A percentile compares a stretch with the other conserved stretches of the same genome.
These are phyloP conservation scores for Molossus molossus DNA, from an alignment of 2,797 vertebrate genomes.

Conservation along the genomic window DNA sequence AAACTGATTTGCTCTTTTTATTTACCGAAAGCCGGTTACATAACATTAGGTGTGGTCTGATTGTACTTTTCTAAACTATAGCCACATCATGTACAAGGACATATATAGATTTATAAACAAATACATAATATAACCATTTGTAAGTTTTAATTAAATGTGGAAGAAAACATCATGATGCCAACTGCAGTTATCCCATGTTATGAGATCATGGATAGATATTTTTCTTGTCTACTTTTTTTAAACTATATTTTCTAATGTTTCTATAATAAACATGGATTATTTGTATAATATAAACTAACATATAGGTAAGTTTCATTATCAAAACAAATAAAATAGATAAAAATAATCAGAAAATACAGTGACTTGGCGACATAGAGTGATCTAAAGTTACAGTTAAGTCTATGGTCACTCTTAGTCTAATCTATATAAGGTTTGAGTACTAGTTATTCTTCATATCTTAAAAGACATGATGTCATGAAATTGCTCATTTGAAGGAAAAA, in stretches of 20 bases:
- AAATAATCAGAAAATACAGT: slow-evolving; percentile 42
- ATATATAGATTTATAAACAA: slow-evolving; percentile 8
- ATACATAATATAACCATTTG: neutral
- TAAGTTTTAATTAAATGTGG: neutral
- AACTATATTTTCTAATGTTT: slow-evolving; percentile 32
- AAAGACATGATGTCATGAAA: neutral
- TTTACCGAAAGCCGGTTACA: neutral
- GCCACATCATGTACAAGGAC: neutral
- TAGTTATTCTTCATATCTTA: slow-evolving; percentile 1
- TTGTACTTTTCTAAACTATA: slow-evolving; percentile 48
- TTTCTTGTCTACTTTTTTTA: neutral
- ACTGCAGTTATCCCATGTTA: neutral
- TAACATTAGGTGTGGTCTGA: neutral
- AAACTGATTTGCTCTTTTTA: neutral
- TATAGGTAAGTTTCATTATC: neutral
- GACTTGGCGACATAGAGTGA: neutral
- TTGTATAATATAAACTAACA: neutral
- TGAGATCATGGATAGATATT: neutral
- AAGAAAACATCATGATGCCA: neutral
- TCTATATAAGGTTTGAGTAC: neutral
- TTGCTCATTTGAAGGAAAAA: neutral
- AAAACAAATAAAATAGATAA: neutral
- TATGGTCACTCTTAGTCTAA: neutral
- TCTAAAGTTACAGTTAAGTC: neutral
- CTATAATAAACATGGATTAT: neutral